These are phyloP conservation scores for Zapornia atra DNA, from an alignment of 2,113 vertebrate genomes.

Conservation along the genomic window DNA sequence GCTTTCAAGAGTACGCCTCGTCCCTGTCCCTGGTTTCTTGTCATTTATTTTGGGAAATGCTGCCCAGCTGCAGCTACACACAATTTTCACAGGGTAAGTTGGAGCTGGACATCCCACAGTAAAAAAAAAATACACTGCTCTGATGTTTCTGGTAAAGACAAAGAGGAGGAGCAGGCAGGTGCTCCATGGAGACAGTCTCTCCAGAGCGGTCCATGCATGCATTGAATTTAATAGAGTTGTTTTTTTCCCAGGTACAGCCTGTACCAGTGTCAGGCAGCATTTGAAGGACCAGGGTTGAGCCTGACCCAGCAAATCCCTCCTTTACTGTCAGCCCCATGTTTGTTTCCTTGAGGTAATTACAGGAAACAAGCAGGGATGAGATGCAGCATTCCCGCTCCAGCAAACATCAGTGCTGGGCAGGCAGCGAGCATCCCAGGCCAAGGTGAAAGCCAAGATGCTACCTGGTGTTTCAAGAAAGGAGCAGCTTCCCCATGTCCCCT, in stretches of 20 bases:
- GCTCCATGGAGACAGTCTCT: constrained; percentile 33
- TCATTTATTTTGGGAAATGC: not conserved
- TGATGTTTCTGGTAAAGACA: not conserved
- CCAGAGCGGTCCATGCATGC: not conserved
- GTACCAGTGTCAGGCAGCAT: not conserved
- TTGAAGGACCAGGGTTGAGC: not conserved
- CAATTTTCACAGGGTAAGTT: rapidly evolving
- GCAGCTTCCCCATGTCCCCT: constrained; percentile 17
- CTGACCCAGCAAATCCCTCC: not conserved
- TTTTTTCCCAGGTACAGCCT: not conserved
- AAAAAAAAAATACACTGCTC: not conserved
- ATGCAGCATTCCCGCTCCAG: rapidly evolving
- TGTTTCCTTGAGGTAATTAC: not conserved
- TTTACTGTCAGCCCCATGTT: not conserved
- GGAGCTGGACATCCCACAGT: not conserved
- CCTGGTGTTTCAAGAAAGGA: not conserved
- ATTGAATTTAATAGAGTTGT: constrained; percentile 7
- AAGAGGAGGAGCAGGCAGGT: constrained; percentile 30
- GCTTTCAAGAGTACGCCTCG: not conserved
- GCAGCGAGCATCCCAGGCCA: not conserved
- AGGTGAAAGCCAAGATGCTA: not conserved
- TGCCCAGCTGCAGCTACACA: not conserved
- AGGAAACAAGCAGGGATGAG: rapidly evolving
- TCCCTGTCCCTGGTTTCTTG: rapidly evolving
- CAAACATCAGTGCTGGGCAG: rapidly evolving